A percentile compares a stretch with the other conserved stretches of the same genome.
Evolutionary conservation across 2,888 invertebrate species (phyloP).

Genomic region (Cantharis lateralis): DNA sequence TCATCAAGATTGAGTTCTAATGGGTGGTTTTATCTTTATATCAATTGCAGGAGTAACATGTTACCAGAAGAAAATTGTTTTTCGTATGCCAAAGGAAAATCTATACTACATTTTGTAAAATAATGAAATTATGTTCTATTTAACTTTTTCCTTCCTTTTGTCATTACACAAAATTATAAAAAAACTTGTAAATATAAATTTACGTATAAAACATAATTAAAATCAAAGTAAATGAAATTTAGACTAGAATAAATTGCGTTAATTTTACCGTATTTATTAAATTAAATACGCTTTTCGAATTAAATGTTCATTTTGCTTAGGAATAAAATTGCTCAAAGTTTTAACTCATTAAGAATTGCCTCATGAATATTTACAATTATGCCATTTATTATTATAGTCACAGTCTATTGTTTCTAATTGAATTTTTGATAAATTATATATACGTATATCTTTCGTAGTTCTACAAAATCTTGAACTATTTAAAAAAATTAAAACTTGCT

Average conservation of each 20-base stretch:
- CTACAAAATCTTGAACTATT: not conserved
- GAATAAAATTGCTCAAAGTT: conserved; percentile 16
- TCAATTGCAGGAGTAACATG: not conserved
- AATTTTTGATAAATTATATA: conserved; percentile 24
- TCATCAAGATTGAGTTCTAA: not conserved
- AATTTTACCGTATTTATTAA: conserved; percentile 23
- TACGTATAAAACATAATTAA: conserved; percentile 19
- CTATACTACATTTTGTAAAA: not conserved
- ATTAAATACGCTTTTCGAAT: conserved; percentile 23
- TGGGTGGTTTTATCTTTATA: not conserved
- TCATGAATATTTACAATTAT: conserved; percentile 23
- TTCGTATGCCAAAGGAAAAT: not conserved
- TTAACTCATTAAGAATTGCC: conserved; percentile 20
- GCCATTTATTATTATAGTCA: conserved; percentile 13
- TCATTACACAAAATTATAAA: not conserved
- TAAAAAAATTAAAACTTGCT: not conserved
- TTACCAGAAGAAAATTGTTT: not conserved
- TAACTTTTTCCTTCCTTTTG: not conserved
- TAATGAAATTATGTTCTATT: not conserved
- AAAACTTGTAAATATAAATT: not conserved
- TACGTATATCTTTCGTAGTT: conserved; percentile 26
- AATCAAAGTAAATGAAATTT: conserved; percentile 18
- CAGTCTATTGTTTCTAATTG: conserved; percentile 13
- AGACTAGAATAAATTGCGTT: conserved; percentile 18
- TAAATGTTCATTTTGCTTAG: conserved; percentile 22